phyloP scores from a whole-genome alignment of 1,140 invertebrate species.

The Oryctes rhinoceros region DNA sequence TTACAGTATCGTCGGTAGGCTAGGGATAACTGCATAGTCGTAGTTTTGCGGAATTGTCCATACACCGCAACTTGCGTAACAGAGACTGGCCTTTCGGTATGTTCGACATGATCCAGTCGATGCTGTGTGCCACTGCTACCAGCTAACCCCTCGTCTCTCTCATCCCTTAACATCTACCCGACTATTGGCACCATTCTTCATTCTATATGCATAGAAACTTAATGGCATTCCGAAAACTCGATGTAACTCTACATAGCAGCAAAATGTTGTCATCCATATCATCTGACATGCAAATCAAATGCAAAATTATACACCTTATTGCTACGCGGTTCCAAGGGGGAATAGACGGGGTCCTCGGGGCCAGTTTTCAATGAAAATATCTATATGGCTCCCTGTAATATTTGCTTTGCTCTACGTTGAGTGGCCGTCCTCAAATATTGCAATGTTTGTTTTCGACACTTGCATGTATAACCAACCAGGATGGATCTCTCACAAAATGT shows the following conservation, averaged over 20 bases:
- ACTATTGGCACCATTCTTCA: slow-evolving; percentile 51
- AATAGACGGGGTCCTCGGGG: slow-evolving; percentile 39
- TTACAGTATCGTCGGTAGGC: neutral
- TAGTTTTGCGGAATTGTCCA: neutral
- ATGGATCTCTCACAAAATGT: too few species aligned
- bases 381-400: slow-evolving; percentile 42
- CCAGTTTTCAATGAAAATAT: slow-evolving; percentile 49
- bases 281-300: slow-evolving; percentile 60
- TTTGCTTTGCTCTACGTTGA: slow-evolving; percentile 41
- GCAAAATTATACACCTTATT: slow-evolving; percentile 60
- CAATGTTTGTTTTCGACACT: too few species aligned
- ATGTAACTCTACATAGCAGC: slow-evolving; percentile 56
- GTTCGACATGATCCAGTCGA: neutral
- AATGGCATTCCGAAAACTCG: slow-evolving; percentile 58
- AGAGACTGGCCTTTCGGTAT: neutral
- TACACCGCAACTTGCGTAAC: neutral
- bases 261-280: slow-evolving; percentile 59
- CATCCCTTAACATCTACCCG: slow-evolving; percentile 28
- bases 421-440: neutral
- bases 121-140: neutral
- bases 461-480: too few species aligned
- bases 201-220: slow-evolving; percentile 60
- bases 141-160: neutral
- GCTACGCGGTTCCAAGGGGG: slow-evolving; percentile 40
- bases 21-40: neutral